phyloP scores from a whole-genome alignment of 2,113 vertebrate genomes.

The Corythaeola cristata region DNA sequence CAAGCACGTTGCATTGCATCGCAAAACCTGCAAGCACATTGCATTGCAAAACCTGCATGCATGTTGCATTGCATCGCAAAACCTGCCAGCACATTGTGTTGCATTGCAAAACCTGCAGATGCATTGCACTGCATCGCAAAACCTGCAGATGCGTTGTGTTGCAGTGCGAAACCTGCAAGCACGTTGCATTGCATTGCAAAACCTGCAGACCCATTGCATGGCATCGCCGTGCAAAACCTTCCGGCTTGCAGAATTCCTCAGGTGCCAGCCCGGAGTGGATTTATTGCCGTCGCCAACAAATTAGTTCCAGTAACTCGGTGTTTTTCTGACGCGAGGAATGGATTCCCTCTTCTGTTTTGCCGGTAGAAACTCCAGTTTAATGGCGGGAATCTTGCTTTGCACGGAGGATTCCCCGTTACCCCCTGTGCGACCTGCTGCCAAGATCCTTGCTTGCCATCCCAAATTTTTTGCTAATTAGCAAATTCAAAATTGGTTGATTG shows the following conservation, averaged over 20 bases:
- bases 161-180: background rate
- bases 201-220: no score
- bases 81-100: no score
- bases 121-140: no score
- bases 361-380: background rate
- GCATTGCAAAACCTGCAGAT: no score
- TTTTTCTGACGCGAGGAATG: background rate
- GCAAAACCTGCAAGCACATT: background rate
- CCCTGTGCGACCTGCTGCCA: background rate
- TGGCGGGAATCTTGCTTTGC: background rate
- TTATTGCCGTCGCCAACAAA: background rate
- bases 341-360: background rate
- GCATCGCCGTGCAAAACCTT: background rate
- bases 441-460: background rate
- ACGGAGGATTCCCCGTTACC: background rate
- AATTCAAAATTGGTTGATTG: background rate
- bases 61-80: background rate
- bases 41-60: background rate
- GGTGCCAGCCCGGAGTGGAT: rapidly evolving
- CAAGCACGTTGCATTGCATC: rapidly evolving
- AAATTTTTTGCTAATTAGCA: background rate
- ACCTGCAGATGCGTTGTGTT: background rate
- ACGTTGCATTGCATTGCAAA: background rate
- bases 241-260: background rate
- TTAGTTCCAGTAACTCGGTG: background rate